Evolutionary conservation across 2,113 vertebrate genomes (phyloP).

Genomic region (Corydoras sp.): DNA sequence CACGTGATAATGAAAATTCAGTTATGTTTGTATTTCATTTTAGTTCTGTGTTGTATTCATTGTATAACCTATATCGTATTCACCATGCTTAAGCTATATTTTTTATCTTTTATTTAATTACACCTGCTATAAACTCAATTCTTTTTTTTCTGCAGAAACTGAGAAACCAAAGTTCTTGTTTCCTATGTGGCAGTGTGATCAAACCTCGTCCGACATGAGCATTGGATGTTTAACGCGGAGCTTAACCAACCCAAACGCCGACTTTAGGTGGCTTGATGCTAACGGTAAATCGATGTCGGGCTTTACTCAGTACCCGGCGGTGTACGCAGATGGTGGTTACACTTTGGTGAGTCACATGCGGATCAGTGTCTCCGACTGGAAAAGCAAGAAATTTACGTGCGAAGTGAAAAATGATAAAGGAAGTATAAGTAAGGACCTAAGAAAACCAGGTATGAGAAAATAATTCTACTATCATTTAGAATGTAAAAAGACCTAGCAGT

Average conservation of each 20-base stretch:
- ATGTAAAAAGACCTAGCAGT: background rate
- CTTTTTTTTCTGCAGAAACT: slow-evolving; percentile 33
- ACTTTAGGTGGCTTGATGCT: slow-evolving; percentile 52
- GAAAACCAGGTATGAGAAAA: background rate
- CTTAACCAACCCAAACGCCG: slow-evolving; percentile 44
- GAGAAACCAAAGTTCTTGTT: slow-evolving; percentile 11
- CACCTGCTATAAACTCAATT: background rate
- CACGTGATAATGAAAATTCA: too few relatives aligned
- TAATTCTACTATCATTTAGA: background rate
- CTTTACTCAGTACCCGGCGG: slow-evolving; percentile 26
- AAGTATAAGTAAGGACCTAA: background rate
- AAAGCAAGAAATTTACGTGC: slow-evolving; percentile 34
- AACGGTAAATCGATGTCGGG: rapidly evolving
- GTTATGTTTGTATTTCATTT: too few relatives aligned
- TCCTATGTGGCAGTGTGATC: slow-evolving; percentile 48
- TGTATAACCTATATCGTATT: too few relatives aligned
- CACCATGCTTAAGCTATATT: too few relatives aligned
- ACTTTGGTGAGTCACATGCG: slow-evolving; percentile 41
- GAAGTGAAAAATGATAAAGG: slow-evolving; percentile 1
- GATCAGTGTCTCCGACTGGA: background rate
- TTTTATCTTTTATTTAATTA: too few relatives aligned
- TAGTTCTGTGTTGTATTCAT: too few relatives aligned
- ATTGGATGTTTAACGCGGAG: slow-evolving; percentile 44
- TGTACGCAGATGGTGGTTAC: background rate
- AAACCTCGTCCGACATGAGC: background rate